phyloP scores from a whole-genome alignment of 1,140 invertebrate genomes.

The Melanaphis sacchari region DNA sequence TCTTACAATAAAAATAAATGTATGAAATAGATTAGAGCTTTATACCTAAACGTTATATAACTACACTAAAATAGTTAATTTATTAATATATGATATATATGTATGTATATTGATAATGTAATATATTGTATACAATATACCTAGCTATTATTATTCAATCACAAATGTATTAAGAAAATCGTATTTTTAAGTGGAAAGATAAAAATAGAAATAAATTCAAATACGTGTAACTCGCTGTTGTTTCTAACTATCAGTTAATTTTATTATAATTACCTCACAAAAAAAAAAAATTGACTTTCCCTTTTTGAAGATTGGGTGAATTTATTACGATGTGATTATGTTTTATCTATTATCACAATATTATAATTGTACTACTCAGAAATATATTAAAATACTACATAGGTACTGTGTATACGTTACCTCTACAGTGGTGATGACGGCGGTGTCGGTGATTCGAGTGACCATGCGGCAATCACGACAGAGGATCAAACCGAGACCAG shows the following conservation, averaged over 20 bases:
- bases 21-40: background rate
- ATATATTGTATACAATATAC: background rate
- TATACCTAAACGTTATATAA: background rate
- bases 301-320: too few species aligned
- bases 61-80: background rate
- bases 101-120: background rate
- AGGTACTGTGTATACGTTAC: background rate
- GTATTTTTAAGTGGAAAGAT: background rate
- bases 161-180: background rate
- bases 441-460: background rate
- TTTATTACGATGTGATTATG: too few species aligned
- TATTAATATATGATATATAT: background rate
- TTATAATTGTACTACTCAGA: too few species aligned
- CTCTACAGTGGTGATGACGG: background rate
- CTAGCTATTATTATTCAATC: background rate
- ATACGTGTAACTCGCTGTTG: too few species aligned
- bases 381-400: too few species aligned
- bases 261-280: too few species aligned
- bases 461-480: slow-evolving; percentile 50
- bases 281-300: too few species aligned
- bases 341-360: too few species aligned
- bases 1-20: background rate
- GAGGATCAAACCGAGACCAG: slow-evolving; percentile 41
- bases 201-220: background rate
- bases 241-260: too few species aligned